These are phyloP conservation scores for Phoxinus phoxinus DNA, from an alignment of 2,113 vertebrate genomes.

Conservation along the genomic window DNA sequence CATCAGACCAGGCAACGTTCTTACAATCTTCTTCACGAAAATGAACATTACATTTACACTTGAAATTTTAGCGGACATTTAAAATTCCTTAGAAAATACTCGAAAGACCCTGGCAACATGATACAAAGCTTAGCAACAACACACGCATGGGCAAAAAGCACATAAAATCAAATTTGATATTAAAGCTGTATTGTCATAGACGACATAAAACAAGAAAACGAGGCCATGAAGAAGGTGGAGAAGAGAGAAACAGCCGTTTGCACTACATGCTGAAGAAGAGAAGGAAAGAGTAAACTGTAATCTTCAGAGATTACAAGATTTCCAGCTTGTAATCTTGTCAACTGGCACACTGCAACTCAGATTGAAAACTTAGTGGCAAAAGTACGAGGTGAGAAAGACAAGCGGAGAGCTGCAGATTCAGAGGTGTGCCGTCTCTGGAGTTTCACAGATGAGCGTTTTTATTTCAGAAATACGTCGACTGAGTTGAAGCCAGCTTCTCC, in stretches of 20 bases:
- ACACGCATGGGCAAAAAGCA: not conserved
- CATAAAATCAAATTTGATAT: not conserved
- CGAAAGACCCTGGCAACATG: too few species aligned
- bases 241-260: not conserved
- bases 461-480: not conserved
- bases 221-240: not conserved
- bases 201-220: not conserved
- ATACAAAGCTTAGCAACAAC: not conserved
- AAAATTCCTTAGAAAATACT: too few species aligned
- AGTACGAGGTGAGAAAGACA: not conserved
- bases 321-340: conserved; percentile 63
- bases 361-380: conserved; percentile 33
- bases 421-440: not conserved
- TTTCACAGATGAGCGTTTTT: not conserved
- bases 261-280: not conserved
- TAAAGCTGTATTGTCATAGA: not conserved
- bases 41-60: too few species aligned
- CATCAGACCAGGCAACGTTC: too few species aligned
- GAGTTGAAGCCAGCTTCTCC: not conserved
- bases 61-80: too few species aligned
- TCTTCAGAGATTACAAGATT: conserved; percentile 65
- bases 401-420: not conserved
- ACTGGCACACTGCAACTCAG: conserved; percentile 56
- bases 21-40: too few species aligned
- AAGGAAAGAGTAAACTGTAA: conserved; percentile 41